These are phyloP conservation scores for Sussaba pulchella DNA, from an alignment of 2,888 invertebrate species.

Conservation along the genomic window DNA sequence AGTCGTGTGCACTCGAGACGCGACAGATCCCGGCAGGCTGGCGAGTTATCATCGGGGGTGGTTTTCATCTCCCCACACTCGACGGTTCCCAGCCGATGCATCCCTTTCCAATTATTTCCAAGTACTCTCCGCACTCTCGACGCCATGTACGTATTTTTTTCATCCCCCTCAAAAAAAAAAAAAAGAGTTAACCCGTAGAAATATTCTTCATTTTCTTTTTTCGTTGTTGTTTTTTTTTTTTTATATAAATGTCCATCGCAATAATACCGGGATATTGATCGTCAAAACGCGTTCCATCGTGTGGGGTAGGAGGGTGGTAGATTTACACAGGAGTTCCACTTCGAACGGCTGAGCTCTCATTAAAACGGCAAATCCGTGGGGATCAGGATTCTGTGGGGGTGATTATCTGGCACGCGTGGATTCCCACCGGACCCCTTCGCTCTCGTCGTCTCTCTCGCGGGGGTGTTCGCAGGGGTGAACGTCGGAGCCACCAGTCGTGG, in stretches of 20 bases:
- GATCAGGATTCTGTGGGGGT: constrained; percentile 67
- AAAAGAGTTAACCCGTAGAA: no score
- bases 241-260: no score
- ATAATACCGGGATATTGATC: no score
- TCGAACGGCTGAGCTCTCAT: constrained; percentile 60
- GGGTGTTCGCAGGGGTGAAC: constrained; percentile 41
- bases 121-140: not conserved
- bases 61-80: not conserved
- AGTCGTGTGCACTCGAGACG: constrained; percentile 48
- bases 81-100: not conserved
- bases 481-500: constrained; percentile 66
- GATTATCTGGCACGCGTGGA: constrained; percentile 67
- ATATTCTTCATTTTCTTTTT: no score
- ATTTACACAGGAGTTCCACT: constrained; percentile 55
- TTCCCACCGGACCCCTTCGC: constrained; percentile 62
- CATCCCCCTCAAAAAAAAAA: not conserved
- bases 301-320: not conserved
- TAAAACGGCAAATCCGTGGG: constrained; percentile 74
- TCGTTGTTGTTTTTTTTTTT: no score
- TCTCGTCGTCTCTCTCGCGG: constrained; percentile 14
- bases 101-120: constrained; percentile 16
- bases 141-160: not conserved
- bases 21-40: constrained; percentile 6
- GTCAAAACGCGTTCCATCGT: constrained; percentile 32
- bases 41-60: constrained; percentile 27